Conservation (phyloP, 2,888 invertebrate species). For the Limnephilus auricula region DNA sequence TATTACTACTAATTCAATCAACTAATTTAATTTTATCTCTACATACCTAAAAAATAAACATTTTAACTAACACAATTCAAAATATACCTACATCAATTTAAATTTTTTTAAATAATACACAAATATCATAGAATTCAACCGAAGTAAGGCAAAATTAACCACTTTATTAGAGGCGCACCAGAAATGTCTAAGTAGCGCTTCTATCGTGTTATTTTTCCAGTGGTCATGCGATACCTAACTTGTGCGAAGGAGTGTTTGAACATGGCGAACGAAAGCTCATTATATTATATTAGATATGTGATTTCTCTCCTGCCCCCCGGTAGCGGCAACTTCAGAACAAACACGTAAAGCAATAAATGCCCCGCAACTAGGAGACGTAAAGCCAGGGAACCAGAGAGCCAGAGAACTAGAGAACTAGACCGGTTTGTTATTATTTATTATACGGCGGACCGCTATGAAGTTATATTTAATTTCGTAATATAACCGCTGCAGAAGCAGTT, state of each 20-base stretch:
- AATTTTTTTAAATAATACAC: too few relatives aligned
- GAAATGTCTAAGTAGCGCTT: background rate
- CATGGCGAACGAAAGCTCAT: constrained; percentile 25
- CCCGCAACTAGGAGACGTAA: background rate
- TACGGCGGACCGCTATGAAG: background rate
- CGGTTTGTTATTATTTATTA: background rate
- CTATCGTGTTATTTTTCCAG: background rate
- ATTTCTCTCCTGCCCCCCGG: background rate
- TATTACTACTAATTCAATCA: too few relatives aligned
- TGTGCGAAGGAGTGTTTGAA: background rate
- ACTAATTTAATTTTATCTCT: too few relatives aligned
- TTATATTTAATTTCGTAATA: background rate
- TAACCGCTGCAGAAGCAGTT: background rate
- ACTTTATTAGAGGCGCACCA: too few relatives aligned
- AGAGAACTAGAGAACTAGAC: background rate
- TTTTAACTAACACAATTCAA: too few relatives aligned
- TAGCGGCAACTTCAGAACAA: background rate
- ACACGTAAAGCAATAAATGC: constrained; percentile 30
- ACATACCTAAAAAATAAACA: too few relatives aligned
- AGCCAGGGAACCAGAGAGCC: background rate
- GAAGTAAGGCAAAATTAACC: too few relatives aligned
- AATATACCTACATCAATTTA: too few relatives aligned
- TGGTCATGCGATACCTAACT: background rate
- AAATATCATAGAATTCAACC: too few relatives aligned
- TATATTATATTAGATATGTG: constrained; percentile 6